A percentile compares a stretch with the other conserved stretches of the same genome.
Conservation (phyloP, 2,797 vertebrate genomes). For the Remorina albescens region DNA sequence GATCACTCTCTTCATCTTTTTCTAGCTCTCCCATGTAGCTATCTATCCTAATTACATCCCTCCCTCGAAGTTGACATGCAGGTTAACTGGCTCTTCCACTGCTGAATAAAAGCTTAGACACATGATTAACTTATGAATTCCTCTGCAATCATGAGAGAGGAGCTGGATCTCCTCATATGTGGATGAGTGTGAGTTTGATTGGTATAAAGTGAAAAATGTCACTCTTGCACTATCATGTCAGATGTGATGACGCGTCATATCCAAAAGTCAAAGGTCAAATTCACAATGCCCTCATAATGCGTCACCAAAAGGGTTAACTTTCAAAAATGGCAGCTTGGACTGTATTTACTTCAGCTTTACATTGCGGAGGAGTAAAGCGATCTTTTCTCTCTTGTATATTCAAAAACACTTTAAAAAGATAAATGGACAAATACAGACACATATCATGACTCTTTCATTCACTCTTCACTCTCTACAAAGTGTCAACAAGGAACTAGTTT, state of each 20-base stretch:
- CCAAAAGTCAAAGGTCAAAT: no score
- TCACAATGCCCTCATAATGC: no score
- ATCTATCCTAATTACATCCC: slow-evolving; percentile 57
- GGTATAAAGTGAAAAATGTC: not conserved
- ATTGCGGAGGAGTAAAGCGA: no score
- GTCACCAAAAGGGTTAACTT: no score
- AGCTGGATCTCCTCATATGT: slow-evolving; percentile 10
- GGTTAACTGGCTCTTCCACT: slow-evolving; percentile 55
- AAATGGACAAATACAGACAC: not conserved
- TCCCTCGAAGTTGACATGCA: slow-evolving; percentile 57
- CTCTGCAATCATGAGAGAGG: slow-evolving; percentile 23
- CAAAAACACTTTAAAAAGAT: not conserved
- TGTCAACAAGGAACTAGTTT: no score
- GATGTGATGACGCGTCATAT: no score
- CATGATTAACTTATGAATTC: slow-evolving; percentile 58
- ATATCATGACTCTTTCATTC: no score
- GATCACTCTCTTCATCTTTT: slow-evolving; percentile 9
- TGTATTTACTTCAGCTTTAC: no score
- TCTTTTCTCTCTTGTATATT: not conserved
- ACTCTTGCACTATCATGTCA: not conserved
- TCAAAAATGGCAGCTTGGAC: no score
- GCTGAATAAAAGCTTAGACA: slow-evolving; percentile 37
- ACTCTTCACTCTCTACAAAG: no score
- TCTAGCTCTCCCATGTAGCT: slow-evolving; percentile 40
- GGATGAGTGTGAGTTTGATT: not conserved